Percentiles rank a stretch among this genome's conserved stretches.
phyloP scores from a whole-genome alignment of 2,113 vertebrate genomes.

The Nyctibius bracteatus region DNA sequence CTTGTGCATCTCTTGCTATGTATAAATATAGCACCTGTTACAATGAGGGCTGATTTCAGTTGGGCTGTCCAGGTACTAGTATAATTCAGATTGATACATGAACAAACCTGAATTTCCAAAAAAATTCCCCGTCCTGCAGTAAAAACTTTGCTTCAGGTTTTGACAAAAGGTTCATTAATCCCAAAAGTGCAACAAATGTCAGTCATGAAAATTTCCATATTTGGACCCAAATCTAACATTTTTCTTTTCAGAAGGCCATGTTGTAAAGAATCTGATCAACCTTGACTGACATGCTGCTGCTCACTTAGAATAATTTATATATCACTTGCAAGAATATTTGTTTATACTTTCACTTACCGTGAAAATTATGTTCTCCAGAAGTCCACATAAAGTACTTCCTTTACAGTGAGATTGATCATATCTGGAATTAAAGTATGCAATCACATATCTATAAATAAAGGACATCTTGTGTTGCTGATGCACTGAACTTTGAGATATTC shows the following conservation, averaged over 20 bases:
- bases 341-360: neutral
- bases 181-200: neutral
- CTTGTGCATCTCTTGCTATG: neutral
- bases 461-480: neutral
- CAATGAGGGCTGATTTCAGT: neutral
- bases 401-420: neutral
- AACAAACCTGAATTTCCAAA: neutral
- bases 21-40: neutral
- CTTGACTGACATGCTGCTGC: neutral
- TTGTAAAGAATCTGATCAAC: neutral
- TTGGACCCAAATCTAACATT: neutral
- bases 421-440: neutral
- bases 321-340: neutral
- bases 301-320: neutral
- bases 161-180: neutral
- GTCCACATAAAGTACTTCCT: neutral
- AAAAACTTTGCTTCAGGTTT: neutral
- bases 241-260: neutral
- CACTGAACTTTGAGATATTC: neutral
- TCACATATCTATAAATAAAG: neutral
- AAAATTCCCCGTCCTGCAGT: neutral
- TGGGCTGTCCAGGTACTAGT: neutral
- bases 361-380: neutral
- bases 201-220: neutral
- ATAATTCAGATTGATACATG: neutral